A percentile compares a stretch with the other conserved stretches of the same genome.
These are phyloP conservation scores for Lepeophtheirus salmonis DNA, from an alignment of 1,140 invertebrate species.

Conservation along the genomic window DNA sequence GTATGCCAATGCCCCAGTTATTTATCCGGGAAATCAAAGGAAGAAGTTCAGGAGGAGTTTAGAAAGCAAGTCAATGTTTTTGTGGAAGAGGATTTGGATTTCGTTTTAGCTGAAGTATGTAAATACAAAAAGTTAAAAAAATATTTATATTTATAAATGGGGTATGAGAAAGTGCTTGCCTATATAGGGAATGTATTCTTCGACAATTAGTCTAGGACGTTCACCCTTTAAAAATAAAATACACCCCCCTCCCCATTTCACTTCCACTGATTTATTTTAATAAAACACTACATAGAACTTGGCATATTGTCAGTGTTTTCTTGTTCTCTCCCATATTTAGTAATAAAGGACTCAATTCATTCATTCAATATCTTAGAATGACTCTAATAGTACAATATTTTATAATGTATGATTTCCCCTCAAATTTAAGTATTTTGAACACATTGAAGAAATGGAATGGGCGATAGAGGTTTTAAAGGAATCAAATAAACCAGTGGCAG, in stretches of 20 bases:
- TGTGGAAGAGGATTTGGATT: constrained; percentile 28
- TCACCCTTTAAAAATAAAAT: too few species aligned
- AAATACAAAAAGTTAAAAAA: background rate
- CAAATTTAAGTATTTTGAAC: constrained; percentile 29
- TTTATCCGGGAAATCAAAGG: constrained; percentile 24
- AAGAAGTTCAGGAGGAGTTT: constrained; percentile 26
- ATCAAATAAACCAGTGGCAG: constrained; percentile 25
- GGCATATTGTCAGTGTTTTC: too few species aligned
- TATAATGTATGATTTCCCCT: too few species aligned
- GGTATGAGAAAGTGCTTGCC: too few species aligned
- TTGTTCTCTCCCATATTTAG: background rate
- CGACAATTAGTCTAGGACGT: too few species aligned
- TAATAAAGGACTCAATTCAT: background rate
- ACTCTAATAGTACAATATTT: too few species aligned
- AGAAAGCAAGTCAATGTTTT: constrained; percentile 29
- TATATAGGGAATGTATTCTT: too few species aligned
- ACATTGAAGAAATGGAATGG: constrained; percentile 32
- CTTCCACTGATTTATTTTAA: constrained; percentile 10
- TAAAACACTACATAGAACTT: too few species aligned
- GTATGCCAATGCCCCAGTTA: constrained; percentile 29
- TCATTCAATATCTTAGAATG: background rate
- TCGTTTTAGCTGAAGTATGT: constrained; percentile 29
- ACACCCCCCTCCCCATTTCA: too few species aligned
- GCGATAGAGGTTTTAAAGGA: constrained; percentile 28
- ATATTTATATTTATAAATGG: background rate